Evolutionary conservation across 1,140 invertebrate genomes (phyloP).

Genomic region (Lasioglossum baleicum): DNA sequence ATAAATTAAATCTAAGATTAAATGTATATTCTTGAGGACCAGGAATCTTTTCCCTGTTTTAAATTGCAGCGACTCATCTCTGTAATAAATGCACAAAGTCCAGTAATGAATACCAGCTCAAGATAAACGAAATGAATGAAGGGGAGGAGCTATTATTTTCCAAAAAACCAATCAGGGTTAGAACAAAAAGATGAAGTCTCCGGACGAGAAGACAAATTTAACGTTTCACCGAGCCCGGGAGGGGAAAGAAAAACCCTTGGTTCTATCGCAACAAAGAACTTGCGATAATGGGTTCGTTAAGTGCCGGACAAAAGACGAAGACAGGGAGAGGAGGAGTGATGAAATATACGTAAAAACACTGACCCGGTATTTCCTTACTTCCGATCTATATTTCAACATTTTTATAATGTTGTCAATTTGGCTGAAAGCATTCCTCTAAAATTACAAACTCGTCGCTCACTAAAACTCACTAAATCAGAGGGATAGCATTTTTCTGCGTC

Average conservation of each 20-base stretch:
- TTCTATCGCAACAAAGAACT: neutral
- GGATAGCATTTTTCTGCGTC: too few species aligned
- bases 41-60: too few species aligned
- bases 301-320: too few species aligned
- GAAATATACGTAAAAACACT: neutral
- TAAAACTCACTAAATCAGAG: too few species aligned
- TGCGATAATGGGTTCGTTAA: conserved; percentile 3
- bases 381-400: neutral
- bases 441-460: too few species aligned
- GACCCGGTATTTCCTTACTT: neutral
- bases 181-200: neutral
- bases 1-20: too few species aligned
- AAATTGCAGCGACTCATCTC: too few species aligned
- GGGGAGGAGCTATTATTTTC: neutral
- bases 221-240: neutral
- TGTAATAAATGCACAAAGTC: too few species aligned
- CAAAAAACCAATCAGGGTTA: neutral
- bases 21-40: too few species aligned
- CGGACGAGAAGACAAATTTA: neutral
- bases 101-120: too few species aligned
- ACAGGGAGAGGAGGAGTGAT: neutral
- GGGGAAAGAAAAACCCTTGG: neutral
- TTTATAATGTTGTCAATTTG: too few species aligned
- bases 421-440: too few species aligned
- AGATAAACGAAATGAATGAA: neutral